Evolutionary conservation across 2,113 vertebrate genomes (phyloP).

Genomic region (Malaclemys terrapin): DNA sequence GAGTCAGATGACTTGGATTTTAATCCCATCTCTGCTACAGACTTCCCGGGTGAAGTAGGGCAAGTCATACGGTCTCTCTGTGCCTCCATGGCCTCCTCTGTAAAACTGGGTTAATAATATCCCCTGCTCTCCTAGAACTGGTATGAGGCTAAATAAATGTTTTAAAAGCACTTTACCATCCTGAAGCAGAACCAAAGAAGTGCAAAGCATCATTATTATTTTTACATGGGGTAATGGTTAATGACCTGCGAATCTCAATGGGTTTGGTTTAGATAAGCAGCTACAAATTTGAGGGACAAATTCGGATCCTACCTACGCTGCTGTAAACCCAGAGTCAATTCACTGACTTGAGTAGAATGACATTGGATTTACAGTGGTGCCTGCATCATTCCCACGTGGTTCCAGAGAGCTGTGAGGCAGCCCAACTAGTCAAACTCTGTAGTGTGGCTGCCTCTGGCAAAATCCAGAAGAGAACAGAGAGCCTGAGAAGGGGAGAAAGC

Average conservation of each 20-base stretch:
- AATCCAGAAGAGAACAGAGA: rapidly evolving
- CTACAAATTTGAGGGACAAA: background rate
- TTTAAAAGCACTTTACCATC: background rate
- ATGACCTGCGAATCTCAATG: rapidly evolving
- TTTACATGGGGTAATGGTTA: background rate
- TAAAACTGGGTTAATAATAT: background rate
- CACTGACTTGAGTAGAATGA: background rate
- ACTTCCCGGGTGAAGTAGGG: background rate
- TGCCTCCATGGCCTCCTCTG: background rate
- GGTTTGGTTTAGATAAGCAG: background rate
- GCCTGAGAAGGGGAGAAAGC: background rate
- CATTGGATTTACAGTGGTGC: background rate
- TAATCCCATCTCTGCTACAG: background rate
- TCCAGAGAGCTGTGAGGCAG: background rate
- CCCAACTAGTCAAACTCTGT: rapidly evolving
- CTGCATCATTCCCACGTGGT: rapidly evolving
- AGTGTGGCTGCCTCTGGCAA: background rate
- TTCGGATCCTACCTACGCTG: background rate
- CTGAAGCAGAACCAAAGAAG: background rate
- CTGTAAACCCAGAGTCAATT: background rate
- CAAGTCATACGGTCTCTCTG: background rate
- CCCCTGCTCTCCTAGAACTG: background rate
- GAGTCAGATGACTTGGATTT: background rate
- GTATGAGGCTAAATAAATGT: background rate
- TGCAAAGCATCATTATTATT: background rate